Evolutionary conservation across 2,888 invertebrate species (phyloP), one percentile per base, ranked within the genome.

Genomic region (Hyles lineata): DNA sequence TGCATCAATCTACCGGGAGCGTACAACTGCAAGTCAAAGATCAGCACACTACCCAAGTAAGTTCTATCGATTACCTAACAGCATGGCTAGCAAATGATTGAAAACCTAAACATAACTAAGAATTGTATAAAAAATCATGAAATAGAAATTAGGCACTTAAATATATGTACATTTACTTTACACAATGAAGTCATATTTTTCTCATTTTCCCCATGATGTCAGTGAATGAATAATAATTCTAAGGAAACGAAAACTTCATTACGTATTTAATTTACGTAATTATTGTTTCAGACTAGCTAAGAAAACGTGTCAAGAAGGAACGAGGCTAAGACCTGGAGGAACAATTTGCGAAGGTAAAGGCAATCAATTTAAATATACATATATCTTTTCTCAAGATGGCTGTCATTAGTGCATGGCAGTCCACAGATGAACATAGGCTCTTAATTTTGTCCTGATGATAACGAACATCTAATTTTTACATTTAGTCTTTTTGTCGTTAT

Each of bases 1-100:
- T 99, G 99, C 86, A 95, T 97, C 74, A 99, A 99, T 87, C 95
- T 97, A 9, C 96, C 96, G 0, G 99, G 99, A n/a, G 97, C 97
- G 1, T 98, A 97, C 87, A 95, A 96, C 70, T 98, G 98, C 87
- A 96, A 96, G 70, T 98, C 93, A 0, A 94, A 94, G 78, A 91
- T 93, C 76, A 92, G 91, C 85, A 93, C 93, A 0, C 78, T 94
- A 50, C 94, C 94, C 1, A 92, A 91, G 94, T 93, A 87, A 89
- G 79, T n/a, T 15, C 7, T 43, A 15, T 61, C 1, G 9, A 60
- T 9, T 43, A 43, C 11, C 11, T 11, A 11, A 11, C 43, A 9
- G 11, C 19, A 55, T 55, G 19, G 6, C 5, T 52, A 17, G 4
- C 8, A 19, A 55, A 0, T 55, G n/a, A 19, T 19, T 50, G 50